A percentile compares a stretch with the other conserved stretches of the same genome.
phyloP scores from a whole-genome alignment of 2,888 invertebrate species.

The Cephalotes varians region DNA sequence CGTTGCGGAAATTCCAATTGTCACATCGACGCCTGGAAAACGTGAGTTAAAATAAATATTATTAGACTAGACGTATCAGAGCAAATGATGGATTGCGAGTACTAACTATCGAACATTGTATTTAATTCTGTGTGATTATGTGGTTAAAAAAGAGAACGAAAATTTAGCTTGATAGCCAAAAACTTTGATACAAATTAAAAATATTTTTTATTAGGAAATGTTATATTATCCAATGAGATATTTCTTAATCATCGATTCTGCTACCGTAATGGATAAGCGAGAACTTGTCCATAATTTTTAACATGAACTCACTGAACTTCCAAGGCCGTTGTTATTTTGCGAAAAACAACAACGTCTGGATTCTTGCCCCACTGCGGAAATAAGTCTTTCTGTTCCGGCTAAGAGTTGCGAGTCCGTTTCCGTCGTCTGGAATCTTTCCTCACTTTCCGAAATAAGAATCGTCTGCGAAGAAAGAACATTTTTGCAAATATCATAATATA shows the following conservation, averaged over 20 bases:
- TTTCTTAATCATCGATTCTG: not conserved
- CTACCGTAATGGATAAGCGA: not conserved
- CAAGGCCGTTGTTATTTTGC: constrained; percentile 32
- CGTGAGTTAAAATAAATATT: constrained; percentile 23
- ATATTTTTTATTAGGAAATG: constrained; percentile 27
- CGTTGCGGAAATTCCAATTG: constrained; percentile 28
- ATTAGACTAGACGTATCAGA: not conserved
- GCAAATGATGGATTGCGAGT: constrained; percentile 23
- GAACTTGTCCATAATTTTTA: not conserved
- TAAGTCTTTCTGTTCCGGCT: constrained; percentile 26
- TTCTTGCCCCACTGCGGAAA: constrained; percentile 21
- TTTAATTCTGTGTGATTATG: constrained; percentile 6
- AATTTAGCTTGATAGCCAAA: constrained; percentile 16
- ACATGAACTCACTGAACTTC: constrained; percentile 19
- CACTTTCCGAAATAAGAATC: constrained; percentile 38
- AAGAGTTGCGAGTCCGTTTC: constrained; percentile 27
- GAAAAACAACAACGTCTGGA: not conserved
- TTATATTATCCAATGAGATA: constrained; percentile 2
- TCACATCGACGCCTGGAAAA: not conserved
- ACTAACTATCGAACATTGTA: not conserved
- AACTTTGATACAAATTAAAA: constrained; percentile 26
- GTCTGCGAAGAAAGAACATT: constrained; percentile 8
- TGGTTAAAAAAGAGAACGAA: not conserved
- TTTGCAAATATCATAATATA: constrained; percentile 14
- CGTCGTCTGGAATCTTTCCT: constrained; percentile 39